phyloP scores from a whole-genome alignment of 1,140 invertebrate species.

The Philaenus spumarius region DNA sequence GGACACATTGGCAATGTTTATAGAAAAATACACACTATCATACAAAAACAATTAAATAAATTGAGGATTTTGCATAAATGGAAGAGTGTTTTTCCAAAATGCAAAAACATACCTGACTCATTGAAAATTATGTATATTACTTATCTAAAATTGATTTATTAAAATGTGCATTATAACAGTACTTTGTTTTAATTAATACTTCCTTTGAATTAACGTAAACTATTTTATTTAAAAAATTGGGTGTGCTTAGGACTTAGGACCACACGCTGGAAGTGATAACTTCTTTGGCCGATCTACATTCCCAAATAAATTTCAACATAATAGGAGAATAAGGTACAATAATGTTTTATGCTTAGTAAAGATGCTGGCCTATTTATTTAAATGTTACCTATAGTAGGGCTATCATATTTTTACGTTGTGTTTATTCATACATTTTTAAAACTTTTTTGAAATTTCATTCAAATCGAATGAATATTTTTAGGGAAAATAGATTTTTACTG shows the following conservation, averaged over 20 bases:
- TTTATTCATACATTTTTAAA: too few species aligned
- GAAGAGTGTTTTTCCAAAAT: background rate
- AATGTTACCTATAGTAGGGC: too few species aligned
- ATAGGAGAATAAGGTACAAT: too few species aligned
- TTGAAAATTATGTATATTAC: background rate
- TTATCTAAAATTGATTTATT: background rate
- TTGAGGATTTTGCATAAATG: background rate
- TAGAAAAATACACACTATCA: conserved; percentile 1
- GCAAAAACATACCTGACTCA: background rate
- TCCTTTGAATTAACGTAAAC: background rate
- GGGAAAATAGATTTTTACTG: too few species aligned
- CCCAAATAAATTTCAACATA: too few species aligned
- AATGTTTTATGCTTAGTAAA: too few species aligned
- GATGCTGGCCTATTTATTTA: too few species aligned
- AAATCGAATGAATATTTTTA: too few species aligned
- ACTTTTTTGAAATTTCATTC: background rate
- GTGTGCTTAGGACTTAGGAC: too few species aligned
- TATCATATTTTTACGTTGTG: too few species aligned
- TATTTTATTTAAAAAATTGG: background rate
- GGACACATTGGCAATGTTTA: conserved; percentile 4
- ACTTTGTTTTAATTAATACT: background rate
- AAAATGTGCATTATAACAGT: background rate
- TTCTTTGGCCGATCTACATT: too few species aligned
- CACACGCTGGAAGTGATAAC: too few species aligned
- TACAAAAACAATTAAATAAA: conserved; percentile 2